These are phyloP conservation scores for Pocota personata DNA, from an alignment of 2,888 invertebrate genomes.

Conservation along the genomic window DNA sequence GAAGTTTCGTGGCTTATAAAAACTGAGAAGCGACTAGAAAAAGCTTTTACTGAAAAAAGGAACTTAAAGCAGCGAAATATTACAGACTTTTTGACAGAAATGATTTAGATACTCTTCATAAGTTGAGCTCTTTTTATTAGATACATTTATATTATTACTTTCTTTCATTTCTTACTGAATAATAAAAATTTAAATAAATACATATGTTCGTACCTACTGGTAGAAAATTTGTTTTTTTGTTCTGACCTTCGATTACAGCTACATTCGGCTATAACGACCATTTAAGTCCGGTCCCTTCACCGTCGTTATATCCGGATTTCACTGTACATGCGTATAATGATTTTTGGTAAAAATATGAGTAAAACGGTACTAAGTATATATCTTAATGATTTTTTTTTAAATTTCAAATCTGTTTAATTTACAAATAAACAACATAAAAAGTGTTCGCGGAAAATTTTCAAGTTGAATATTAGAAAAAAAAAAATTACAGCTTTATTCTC, in stretches of 20 bases:
- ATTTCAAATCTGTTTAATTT: too few relatives aligned
- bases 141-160: neutral
- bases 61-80: neutral
- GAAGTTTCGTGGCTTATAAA: slow-evolving; percentile 4
- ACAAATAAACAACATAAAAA: too few relatives aligned
- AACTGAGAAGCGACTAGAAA: neutral
- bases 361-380: too few relatives aligned
- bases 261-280: neutral
- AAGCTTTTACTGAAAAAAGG: neutral
- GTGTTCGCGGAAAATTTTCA: too few relatives aligned
- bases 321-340: neutral
- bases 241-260: neutral
- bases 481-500: too few relatives aligned
- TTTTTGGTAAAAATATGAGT: too few relatives aligned
- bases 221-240: neutral
- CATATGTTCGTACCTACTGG: neutral
- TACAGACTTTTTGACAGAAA: neutral
- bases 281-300: neutral
- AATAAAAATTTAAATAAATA: neutral
- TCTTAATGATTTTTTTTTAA: too few relatives aligned
- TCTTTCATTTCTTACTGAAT: neutral
- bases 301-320: neutral
- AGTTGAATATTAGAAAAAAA: too few relatives aligned
- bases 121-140: neutral
- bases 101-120: neutral